A percentile compares a stretch with the other conserved stretches of the same genome.
phyloP scores from a whole-genome alignment of 2,797 vertebrate species.

The Huso huso region DNA sequence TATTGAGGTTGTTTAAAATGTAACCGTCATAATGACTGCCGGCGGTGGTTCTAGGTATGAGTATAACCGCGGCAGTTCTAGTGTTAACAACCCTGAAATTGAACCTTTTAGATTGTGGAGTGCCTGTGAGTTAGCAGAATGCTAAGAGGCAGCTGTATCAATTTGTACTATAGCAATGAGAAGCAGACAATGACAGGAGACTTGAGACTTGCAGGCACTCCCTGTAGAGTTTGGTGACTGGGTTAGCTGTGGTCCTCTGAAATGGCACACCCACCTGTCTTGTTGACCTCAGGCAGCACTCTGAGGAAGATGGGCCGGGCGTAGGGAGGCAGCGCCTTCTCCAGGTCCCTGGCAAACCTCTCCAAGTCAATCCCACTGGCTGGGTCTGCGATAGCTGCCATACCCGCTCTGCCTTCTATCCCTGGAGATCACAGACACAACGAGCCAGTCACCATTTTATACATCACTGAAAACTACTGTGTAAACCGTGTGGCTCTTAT shows the following conservation, averaged over 20 bases:
- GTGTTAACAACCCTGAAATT: background rate
- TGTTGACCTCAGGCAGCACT: conserved; percentile 78
- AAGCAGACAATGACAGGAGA: background rate
- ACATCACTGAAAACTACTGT: background rate
- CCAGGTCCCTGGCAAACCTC: conserved; percentile 69
- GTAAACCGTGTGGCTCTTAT: background rate
- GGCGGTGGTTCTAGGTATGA: no score
- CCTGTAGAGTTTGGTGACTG: background rate
- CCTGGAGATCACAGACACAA: conserved; percentile 49
- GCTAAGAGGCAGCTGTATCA: background rate
- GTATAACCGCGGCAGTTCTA: background rate
- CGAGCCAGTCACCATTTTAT: no score
- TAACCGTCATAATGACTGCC: no score
- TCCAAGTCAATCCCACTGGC: conserved; percentile 65
- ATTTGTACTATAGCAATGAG: background rate
- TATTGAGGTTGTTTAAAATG: no score
- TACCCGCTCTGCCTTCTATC: conserved; percentile 86
- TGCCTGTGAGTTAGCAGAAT: background rate
- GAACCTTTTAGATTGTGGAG: background rate
- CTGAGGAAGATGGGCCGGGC: conserved; percentile 85
- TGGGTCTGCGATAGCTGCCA: conserved; percentile 83
- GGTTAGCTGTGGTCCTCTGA: no score
- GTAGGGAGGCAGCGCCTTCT: conserved; percentile 77
- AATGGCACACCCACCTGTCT: conserved; percentile 66
- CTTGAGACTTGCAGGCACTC: no score